Conservation (phyloP, 2,113 vertebrate genomes). For the Lophius piscatorius region DNA sequence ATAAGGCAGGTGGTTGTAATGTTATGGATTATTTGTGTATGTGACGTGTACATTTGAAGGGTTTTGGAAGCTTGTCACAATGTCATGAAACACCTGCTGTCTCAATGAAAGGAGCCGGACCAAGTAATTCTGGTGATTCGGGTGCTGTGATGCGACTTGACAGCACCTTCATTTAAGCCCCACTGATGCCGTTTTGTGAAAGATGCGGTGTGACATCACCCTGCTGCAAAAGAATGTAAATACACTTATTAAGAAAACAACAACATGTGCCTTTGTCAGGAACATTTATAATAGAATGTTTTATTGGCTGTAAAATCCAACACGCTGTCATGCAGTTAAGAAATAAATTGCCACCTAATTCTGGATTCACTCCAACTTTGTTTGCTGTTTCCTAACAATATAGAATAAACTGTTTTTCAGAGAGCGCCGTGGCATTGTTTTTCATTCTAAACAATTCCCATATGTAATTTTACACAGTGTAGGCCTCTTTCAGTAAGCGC, state of each 20-base stretch:
- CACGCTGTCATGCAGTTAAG: slow-evolving; percentile 16
- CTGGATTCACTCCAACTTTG: slow-evolving; percentile 49
- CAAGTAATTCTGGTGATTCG: not conserved
- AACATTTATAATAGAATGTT: slow-evolving; percentile 21
- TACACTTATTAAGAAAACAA: slow-evolving; percentile 11
- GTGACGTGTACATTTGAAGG: too few relatives aligned
- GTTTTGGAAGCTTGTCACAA: too few relatives aligned
- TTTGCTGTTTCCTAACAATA: slow-evolving; percentile 64
- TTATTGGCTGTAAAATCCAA: not conserved
- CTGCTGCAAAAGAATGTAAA: slow-evolving; percentile 8
- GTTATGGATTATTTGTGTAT: too few relatives aligned
- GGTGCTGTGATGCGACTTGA: not conserved
- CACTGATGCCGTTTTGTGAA: not conserved
- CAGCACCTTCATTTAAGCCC: not conserved
- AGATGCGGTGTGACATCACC: not conserved
- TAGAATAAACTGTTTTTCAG: slow-evolving; percentile 67
- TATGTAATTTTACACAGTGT: slow-evolving; percentile 61
- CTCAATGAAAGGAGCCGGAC: not conserved
- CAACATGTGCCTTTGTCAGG: slow-evolving; percentile 1
- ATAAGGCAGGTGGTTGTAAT: too few relatives aligned
- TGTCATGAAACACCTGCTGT: not conserved
- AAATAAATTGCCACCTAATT: slow-evolving; percentile 51
- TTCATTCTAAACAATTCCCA: slow-evolving; percentile 69
- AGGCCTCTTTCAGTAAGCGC: slow-evolving; percentile 55
- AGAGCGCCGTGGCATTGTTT: slow-evolving; percentile 58